Conservation (phyloP, 1,140 invertebrate species). For the Metopolophium dirhodum region DNA sequence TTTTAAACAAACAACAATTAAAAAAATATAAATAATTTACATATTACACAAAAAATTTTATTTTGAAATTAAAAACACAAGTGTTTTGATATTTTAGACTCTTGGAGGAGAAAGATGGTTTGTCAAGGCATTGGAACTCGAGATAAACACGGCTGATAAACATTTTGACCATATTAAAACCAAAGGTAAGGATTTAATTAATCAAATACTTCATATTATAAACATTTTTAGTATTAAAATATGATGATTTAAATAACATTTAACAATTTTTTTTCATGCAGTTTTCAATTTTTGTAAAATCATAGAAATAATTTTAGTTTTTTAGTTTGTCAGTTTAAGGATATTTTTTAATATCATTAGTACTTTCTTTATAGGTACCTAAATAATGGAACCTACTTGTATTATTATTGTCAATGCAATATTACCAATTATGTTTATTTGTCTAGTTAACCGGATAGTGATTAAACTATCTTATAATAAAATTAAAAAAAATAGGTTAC, state of each 20-base stretch:
- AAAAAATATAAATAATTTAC: too few relatives aligned
- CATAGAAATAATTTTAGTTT: not conserved
- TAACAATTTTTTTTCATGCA: too few relatives aligned
- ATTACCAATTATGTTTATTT: not conserved
- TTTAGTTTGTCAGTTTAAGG: not conserved
- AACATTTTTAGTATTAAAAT: not conserved
- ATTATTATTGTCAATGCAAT: too few relatives aligned
- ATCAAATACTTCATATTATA: not conserved
- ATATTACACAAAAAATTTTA: not conserved
- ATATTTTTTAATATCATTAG: not conserved
- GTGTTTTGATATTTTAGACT: conserved; percentile 67
- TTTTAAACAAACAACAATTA: too few relatives aligned
- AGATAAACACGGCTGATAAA: conserved; percentile 66
- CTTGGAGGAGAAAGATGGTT: conserved; percentile 87
- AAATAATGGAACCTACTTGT: not conserved
- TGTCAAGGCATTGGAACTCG: conserved; percentile 75
- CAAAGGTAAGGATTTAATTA: conserved; percentile 64
- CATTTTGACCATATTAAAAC: conserved; percentile 67
- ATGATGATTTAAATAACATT: not conserved
- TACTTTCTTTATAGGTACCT: not conserved
- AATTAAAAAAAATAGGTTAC: not conserved
- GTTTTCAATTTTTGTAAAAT: not conserved
- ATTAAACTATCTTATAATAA: too few relatives aligned
- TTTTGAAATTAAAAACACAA: not conserved
- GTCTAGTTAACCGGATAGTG: not conserved